Evolutionary conservation across 2,888 invertebrate genomes (phyloP), one percentile per base, ranked within the genome.

Genomic region (Rhagonycha lutea): DNA sequence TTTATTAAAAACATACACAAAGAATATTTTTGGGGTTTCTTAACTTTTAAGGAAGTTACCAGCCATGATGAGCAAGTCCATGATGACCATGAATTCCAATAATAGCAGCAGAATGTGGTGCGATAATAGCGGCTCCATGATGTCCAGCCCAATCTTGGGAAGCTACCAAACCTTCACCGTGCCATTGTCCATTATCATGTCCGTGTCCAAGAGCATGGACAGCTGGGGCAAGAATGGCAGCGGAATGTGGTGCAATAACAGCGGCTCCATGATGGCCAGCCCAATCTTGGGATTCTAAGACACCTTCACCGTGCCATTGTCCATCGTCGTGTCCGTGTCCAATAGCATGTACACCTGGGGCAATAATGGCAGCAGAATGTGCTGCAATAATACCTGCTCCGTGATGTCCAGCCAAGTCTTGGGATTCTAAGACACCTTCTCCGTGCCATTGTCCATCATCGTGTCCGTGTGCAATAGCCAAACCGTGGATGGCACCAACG

Each of bases 91-190:
- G 83, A 74, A 83, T 83, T 23, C 78, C 83, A 14, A 82, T 80
- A 24, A 84, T 79, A 61, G 83, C 81, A 61, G 83, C 83, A 26
- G 84, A 82, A n/a, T 81, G 84, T 69, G 79, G 82, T 71, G 84
- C 85, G 76, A 84, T 85, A 47, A 80, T 79, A 12, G 85, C 81
- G 23, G 83, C 81, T 68, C 84, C 85, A 68, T 82, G 84, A 18
- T 18, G 14, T 81, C 84, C 62, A 80, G 82, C 14, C 81, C 83
- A 68, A 77, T 79, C 24, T 79, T 79, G 23, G 18, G 18, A 18
- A 18, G 18, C 18, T 18, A 18, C 18, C 18, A 18, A 18, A 18
- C 18, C 18, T 18, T 74, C 73, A 14, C 74, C 74, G 18, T 61
- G 70, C 60, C 69, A 75, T 12, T 69, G 72, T 68, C 76, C 80